Evolutionary conservation across 2,888 invertebrate species (phyloP).

Genomic region (Psylliodes chrysocephalus): DNA sequence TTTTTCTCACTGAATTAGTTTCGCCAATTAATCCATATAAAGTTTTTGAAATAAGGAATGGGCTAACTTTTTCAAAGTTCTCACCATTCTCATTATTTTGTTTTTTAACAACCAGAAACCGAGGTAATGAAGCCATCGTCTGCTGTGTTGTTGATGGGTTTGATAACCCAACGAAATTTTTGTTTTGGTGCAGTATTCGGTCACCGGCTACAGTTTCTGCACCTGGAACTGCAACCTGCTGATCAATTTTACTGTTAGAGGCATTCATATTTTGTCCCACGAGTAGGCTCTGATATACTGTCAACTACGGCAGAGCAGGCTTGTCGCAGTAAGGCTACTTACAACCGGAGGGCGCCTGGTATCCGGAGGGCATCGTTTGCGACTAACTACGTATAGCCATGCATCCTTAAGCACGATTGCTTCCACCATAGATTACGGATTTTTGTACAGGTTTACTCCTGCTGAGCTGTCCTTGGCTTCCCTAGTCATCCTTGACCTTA

Average conservation of each 20-base stretch:
- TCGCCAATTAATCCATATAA: slow-evolving; percentile 9
- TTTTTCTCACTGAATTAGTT: slow-evolving; percentile 4
- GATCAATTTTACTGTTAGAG: too few species aligned
- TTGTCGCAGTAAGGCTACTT: not conserved
- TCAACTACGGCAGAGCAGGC: not conserved
- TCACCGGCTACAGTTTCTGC: too few species aligned
- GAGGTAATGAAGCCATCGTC: slow-evolving; percentile 8
- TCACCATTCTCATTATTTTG: too few species aligned
- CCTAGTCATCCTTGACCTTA: too few species aligned
- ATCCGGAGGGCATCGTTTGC: slow-evolving; percentile 5
- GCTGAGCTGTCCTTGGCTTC: too few species aligned
- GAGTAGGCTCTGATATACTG: not conserved
- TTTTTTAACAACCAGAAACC: slow-evolving; percentile 11
- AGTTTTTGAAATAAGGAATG: slow-evolving; percentile 13
- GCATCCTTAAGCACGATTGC: not conserved
- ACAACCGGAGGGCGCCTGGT: slow-evolving; percentile 10
- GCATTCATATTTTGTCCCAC: too few species aligned
- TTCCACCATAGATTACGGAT: too few species aligned
- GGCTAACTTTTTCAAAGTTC: slow-evolving; percentile 1
- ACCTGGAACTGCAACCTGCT: too few species aligned
- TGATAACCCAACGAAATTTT: not conserved
- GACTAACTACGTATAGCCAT: not conserved
- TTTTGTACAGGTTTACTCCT: too few species aligned
- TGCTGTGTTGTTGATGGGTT: not conserved
- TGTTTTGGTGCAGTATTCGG: not conserved